A percentile compares a stretch with the other conserved stretches of the same genome.
phyloP scores from a whole-genome alignment of 1,140 invertebrate genomes.

The Lycorma delicatula region DNA sequence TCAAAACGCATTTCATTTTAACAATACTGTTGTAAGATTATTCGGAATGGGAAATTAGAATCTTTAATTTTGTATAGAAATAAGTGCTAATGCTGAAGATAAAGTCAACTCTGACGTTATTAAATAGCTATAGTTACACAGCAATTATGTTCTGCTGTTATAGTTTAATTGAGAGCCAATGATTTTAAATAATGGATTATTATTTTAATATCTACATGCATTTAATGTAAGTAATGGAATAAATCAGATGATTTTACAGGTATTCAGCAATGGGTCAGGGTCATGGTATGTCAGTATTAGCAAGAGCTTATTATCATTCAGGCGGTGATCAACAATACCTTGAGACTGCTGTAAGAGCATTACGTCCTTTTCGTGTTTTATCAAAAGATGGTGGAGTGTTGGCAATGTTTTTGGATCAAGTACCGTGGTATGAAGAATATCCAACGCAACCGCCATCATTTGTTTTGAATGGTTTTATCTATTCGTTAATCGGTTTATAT shows the following conservation, averaged over 20 bases:
- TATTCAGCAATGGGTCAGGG: constrained; percentile 98
- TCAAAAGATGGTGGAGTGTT: constrained; percentile 70
- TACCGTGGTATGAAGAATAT: constrained; percentile 93
- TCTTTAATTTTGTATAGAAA: too few relatives aligned
- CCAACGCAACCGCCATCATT: constrained; percentile 91
- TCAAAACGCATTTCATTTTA: too few relatives aligned
- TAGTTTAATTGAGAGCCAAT: not conserved
- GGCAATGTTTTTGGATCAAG: constrained; percentile 69
- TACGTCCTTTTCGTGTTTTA: constrained; percentile 70
- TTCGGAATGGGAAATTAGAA: too few relatives aligned
- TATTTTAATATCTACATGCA: too few relatives aligned
- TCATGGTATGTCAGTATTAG: constrained; percentile 87
- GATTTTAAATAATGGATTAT: not conserved
- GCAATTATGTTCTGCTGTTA: not conserved
- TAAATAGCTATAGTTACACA: too few relatives aligned
- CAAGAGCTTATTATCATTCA: constrained; percentile 78
- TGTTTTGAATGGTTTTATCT: constrained; percentile 98
- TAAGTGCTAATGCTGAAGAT: too few relatives aligned
- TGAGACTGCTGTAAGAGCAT: constrained; percentile 65
- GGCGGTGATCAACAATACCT: constrained; percentile 67
- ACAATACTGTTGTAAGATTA: too few relatives aligned
- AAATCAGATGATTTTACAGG: too few relatives aligned
- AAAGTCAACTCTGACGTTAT: too few relatives aligned
- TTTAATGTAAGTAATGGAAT: too few relatives aligned
- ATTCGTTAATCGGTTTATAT: constrained; percentile 77